phyloP scores from a whole-genome alignment of 2,888 invertebrate species.

The Selenia dentaria region DNA sequence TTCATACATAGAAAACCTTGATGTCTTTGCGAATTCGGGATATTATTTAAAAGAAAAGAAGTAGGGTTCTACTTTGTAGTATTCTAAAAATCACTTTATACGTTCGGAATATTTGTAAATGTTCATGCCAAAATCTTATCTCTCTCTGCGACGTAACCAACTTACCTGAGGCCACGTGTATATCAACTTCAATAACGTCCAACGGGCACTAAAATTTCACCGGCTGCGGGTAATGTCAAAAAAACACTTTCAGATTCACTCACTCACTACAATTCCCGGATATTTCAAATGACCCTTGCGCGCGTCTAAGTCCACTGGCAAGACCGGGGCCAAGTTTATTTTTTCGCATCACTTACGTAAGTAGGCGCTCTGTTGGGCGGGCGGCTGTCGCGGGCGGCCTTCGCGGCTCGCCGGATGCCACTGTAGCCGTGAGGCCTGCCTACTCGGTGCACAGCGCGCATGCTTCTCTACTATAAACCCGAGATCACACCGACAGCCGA shows the following conservation, averaged over 20 bases:
- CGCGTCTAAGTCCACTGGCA: conserved; percentile 12
- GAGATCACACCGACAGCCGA: conserved; percentile 66
- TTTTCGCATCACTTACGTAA: conserved; percentile 71
- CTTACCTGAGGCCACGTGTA: conserved; percentile 28
- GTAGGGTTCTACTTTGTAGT: too few relatives aligned
- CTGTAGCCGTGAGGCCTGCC: conserved; percentile 49
- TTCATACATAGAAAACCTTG: too few relatives aligned
- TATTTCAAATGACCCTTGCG: conserved; percentile 32
- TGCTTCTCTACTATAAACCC: conserved; percentile 71
- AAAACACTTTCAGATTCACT: conserved; percentile 23
- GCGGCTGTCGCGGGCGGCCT: conserved; percentile 49
- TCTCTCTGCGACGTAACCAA: conserved; percentile 18
- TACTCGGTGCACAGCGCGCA: conserved; percentile 63
- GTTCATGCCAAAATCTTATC: conserved; percentile 18
- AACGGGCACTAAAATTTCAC: conserved; percentile 11
- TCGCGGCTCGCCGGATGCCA: conserved; percentile 62
- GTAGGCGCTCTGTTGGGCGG: conserved; percentile 45
- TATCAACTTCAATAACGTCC: conserved; percentile 21
- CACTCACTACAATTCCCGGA: conserved; percentile 20
- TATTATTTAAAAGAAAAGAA: too few relatives aligned
- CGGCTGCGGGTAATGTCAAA: conserved; percentile 9
- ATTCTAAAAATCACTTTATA: too few relatives aligned
- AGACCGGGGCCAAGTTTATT: conserved; percentile 37
- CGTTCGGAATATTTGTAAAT: too few relatives aligned
- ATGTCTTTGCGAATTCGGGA: too few relatives aligned